These are phyloP conservation scores for Podarcis raffonei DNA, from an alignment of 2,113 vertebrate genomes.

Conservation along the genomic window DNA sequence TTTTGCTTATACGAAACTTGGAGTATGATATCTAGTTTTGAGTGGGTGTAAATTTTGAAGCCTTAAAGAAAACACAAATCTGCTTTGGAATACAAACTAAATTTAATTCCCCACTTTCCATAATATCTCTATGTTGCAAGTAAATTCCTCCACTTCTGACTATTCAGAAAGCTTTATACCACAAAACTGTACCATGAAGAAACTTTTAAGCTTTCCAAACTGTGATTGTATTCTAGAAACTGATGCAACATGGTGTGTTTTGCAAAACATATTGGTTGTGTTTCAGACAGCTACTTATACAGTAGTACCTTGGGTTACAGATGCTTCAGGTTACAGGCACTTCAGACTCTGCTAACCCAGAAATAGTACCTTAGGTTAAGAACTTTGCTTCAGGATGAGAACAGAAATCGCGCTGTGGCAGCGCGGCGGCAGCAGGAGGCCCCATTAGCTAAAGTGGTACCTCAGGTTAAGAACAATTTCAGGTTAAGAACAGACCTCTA, in stretches of 20 bases:
- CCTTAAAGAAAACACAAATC: too few species aligned
- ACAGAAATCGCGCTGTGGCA: too few species aligned
- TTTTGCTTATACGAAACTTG: constrained; percentile 16
- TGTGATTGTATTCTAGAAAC: neutral
- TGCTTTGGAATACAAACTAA: neutral
- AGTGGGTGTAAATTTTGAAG: neutral
- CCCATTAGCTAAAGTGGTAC: too few species aligned
- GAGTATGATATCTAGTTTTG: constrained; percentile 17
- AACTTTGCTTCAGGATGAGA: too few species aligned
- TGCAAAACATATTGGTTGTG: neutral
- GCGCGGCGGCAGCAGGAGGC: too few species aligned
- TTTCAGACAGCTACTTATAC: neutral
- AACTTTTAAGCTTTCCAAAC: neutral
- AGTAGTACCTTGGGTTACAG: too few species aligned
- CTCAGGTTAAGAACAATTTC: too few species aligned
- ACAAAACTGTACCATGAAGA: neutral
- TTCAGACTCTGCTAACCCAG: too few species aligned
- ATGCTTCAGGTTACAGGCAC: too few species aligned
- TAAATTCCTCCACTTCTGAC: neutral
- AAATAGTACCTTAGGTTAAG: too few species aligned
- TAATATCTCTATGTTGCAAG: neutral
- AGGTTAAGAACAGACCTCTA: too few species aligned
- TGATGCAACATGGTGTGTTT: neutral
- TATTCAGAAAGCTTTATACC: neutral
- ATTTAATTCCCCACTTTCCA: neutral